These are phyloP conservation scores for Nomada ferruginata DNA, from an alignment of 2,888 invertebrate species.

Conservation along the genomic window DNA sequence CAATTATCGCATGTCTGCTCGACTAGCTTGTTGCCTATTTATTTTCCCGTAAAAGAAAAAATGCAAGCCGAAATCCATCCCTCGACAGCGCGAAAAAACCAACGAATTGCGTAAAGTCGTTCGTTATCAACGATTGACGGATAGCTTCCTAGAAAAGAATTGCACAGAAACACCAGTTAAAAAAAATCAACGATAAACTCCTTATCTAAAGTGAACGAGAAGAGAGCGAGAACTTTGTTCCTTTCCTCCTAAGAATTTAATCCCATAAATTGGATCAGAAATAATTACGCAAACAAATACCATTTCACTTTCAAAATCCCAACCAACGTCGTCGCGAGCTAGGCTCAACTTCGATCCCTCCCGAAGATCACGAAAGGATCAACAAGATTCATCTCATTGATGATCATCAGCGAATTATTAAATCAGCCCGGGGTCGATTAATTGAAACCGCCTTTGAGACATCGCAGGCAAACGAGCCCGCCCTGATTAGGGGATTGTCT, in stretches of 20 bases:
- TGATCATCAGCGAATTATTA: slow-evolving; percentile 46
- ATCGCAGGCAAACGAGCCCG: slow-evolving; percentile 60
- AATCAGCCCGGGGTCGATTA: slow-evolving; percentile 25
- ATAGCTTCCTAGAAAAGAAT: neutral
- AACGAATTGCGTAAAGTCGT: neutral
- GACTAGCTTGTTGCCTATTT: neutral
- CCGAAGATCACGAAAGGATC: no score
- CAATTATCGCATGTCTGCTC: slow-evolving; percentile 41
- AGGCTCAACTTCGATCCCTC: no score
- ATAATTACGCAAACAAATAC: no score
- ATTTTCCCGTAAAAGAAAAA: neutral
- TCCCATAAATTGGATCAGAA: no score
- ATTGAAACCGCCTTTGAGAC: slow-evolving; percentile 48
- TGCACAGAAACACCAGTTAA: no score
- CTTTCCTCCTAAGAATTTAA: no score
- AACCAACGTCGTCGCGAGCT: no score
- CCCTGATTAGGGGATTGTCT: slow-evolving; percentile 74
- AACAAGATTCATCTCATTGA: neutral
- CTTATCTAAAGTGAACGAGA: no score
- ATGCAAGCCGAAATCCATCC: neutral
- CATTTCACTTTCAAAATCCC: no score
- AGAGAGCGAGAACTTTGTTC: no score
- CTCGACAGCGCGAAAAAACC: neutral
- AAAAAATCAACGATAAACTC: neutral
- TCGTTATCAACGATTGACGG: slow-evolving; percentile 3